phyloP scores from a whole-genome alignment of 2,113 vertebrate genomes.

The Saccopteryx bilineata region DNA sequence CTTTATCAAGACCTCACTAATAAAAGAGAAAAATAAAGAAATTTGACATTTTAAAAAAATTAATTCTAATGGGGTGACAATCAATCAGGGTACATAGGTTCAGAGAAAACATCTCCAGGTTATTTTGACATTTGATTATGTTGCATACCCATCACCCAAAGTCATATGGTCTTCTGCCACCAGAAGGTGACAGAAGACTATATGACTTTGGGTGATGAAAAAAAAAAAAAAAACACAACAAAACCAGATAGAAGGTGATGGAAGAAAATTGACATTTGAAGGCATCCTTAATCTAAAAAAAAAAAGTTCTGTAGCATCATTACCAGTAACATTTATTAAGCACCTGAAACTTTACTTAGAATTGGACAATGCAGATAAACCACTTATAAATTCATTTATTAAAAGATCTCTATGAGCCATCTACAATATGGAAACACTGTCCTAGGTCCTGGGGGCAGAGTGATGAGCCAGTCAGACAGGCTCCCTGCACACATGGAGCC shows the following conservation, averaged over 20 bases:
- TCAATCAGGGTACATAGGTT: no score
- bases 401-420: background rate
- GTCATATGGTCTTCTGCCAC: no score
- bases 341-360: background rate
- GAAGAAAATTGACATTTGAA: slow-evolving; percentile 11
- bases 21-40: background rate
- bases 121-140: no score
- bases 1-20: background rate
- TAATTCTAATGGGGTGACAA: no score
- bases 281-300: background rate
- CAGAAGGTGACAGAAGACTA: no score
- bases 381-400: background rate
- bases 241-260: no score
- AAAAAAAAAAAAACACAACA: no score
- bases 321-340: background rate
- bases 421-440: background rate
- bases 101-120: no score
- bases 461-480: background rate
- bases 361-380: background rate
- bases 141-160: no score
- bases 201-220: no score
- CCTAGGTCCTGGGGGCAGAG: background rate
- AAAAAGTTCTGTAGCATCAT: background rate
- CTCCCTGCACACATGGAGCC: background rate
- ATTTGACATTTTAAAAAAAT: background rate